Evolutionary conservation across 2,888 invertebrate species (phyloP).

Genomic region (Agrilus biguttatus): DNA sequence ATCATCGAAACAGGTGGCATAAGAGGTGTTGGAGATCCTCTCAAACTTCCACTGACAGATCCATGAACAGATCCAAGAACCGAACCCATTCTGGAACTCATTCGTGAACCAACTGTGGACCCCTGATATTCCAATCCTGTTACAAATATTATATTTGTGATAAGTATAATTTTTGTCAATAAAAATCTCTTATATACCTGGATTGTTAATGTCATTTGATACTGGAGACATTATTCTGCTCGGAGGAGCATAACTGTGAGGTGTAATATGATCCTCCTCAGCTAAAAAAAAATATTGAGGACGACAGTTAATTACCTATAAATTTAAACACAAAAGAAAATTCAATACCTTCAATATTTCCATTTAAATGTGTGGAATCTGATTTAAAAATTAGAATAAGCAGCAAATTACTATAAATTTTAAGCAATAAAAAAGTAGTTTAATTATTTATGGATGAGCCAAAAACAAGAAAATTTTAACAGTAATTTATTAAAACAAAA

Average conservation of each 20-base stretch:
- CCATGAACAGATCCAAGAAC: constrained; percentile 26
- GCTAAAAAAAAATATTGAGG: constrained; percentile 34
- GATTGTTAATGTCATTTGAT: constrained; percentile 40
- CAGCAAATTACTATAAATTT: not conserved
- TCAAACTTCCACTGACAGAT: constrained; percentile 26
- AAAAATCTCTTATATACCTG: constrained; percentile 19
- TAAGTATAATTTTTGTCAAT: too few relatives aligned
- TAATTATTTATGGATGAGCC: too few relatives aligned
- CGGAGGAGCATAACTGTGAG: constrained; percentile 15
- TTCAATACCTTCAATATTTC: too few relatives aligned
- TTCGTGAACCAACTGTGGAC: constrained; percentile 15
- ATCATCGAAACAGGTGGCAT: constrained; percentile 28
- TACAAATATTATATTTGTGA: not conserved
- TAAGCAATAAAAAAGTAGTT: too few relatives aligned
- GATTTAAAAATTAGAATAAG: not conserved
- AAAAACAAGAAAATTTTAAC: not conserved
- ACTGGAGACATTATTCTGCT: constrained; percentile 27
- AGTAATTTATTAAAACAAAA: too few relatives aligned
- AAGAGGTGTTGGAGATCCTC: constrained; percentile 29
- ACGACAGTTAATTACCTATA: not conserved
- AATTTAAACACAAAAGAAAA: not conserved
- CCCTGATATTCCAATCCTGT: constrained; percentile 23
- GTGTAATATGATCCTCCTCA: constrained; percentile 55
- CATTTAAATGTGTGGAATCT: not conserved
- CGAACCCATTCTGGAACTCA: constrained; percentile 28